A percentile compares a stretch with the other conserved stretches of the same genome.
Evolutionary conservation across 1,140 invertebrate species (phyloP).

Genomic region (Himalopsyche phryganea): DNA sequence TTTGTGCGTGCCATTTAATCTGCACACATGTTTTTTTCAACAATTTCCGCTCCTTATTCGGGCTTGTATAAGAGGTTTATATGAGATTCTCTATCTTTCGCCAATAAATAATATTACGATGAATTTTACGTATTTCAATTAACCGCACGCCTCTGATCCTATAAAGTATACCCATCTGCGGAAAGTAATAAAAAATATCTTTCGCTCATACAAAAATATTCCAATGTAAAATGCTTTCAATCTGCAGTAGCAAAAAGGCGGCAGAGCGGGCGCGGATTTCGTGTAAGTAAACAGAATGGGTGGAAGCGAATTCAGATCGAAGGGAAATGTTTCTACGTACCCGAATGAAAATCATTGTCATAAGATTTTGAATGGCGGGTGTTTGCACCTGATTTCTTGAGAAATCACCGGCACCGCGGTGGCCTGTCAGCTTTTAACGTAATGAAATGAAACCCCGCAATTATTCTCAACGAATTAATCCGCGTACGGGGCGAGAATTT

Average conservation of each 20-base stretch:
- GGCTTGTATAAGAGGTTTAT: no score
- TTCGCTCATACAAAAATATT: constrained; percentile 28
- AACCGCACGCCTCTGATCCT: not conserved
- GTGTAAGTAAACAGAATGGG: constrained; percentile 27
- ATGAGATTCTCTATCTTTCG: no score
- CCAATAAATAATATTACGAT: no score
- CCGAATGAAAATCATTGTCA: constrained; percentile 34
- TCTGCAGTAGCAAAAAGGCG: constrained; percentile 23
- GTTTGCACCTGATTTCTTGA: constrained; percentile 33
- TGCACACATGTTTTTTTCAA: no score
- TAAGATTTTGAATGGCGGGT: constrained; percentile 25
- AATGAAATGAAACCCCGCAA: constrained; percentile 25
- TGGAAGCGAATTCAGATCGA: constrained; percentile 25
- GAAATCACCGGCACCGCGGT: constrained; percentile 16
- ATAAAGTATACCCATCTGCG: not conserved
- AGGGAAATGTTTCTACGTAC: constrained; percentile 29
- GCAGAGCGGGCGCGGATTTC: constrained; percentile 14
- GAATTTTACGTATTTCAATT: not conserved
- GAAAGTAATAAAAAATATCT: constrained; percentile 20
- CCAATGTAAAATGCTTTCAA: constrained; percentile 32
- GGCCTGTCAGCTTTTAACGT: constrained; percentile 17
- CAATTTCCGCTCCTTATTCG: no score
- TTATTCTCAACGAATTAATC: constrained; percentile 19
- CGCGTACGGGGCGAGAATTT: constrained; percentile 12
- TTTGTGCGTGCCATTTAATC: no score